These are phyloP conservation scores for Sycophila texana DNA, from an alignment of 2,888 invertebrate genomes.

Conservation along the genomic window DNA sequence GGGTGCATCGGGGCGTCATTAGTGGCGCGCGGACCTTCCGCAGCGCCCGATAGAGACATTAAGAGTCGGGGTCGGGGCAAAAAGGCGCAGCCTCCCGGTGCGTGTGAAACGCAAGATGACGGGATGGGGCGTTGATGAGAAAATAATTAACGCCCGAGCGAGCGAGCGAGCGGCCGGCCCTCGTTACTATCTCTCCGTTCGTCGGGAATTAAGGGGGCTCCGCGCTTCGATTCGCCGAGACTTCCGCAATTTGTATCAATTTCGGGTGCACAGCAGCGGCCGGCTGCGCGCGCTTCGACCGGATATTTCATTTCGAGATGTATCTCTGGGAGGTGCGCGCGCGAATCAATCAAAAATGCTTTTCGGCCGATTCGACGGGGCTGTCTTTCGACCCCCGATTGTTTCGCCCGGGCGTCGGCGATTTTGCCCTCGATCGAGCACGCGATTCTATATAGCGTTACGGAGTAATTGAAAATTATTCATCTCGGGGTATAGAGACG, in stretches of 20 bases:
- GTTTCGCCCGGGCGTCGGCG: not conserved
- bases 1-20: slow-evolving; percentile 34
- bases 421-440: slow-evolving; percentile 28
- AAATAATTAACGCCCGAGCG: slow-evolving; percentile 67
- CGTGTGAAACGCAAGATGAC: slow-evolving; percentile 67
- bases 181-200: slow-evolving; percentile 37
- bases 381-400: not conserved
- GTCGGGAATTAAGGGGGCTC: slow-evolving; percentile 6
- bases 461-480: not conserved
- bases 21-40: slow-evolving; percentile 27
- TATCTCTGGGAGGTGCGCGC: not conserved
- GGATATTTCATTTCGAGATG: slow-evolving; percentile 34
- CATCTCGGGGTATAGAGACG: not conserved
- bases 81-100: slow-evolving; percentile 56
- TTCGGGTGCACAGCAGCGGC: not conserved
- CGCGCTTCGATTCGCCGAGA: slow-evolving; percentile 16
- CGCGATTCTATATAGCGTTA: not conserved
- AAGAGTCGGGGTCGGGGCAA: too few species aligned
- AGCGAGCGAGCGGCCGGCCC: slow-evolving; percentile 1
- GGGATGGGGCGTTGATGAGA: slow-evolving; percentile 65
- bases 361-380: slow-evolving; percentile 10
- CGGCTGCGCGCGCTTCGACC: slow-evolving; percentile 14
- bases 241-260: slow-evolving; percentile 50
- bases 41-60: not conserved
- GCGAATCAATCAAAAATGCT: slow-evolving; percentile 33